phyloP scores from a whole-genome alignment of 1,140 invertebrate species.

The Pteromalus puparum region DNA sequence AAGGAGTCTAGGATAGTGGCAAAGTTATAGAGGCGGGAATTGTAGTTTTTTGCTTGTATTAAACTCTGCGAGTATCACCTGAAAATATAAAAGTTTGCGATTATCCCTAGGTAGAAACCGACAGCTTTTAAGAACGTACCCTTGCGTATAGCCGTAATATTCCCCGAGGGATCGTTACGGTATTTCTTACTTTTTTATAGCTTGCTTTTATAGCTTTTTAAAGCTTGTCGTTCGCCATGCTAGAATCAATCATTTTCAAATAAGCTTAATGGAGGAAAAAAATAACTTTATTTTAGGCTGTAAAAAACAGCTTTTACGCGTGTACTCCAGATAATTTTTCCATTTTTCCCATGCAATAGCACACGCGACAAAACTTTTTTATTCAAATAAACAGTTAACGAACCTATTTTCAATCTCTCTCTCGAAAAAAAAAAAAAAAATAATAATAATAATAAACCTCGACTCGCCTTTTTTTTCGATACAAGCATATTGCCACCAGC shows the following conservation, averaged over 20 bases:
- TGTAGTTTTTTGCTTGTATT: background rate
- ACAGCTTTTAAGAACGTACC: conserved; percentile 10
- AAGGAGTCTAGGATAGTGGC: no score
- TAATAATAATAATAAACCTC: conserved; percentile 4
- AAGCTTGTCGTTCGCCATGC: background rate
- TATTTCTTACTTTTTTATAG: conserved; percentile 32
- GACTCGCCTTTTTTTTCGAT: background rate
- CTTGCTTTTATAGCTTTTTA: conserved; percentile 11
- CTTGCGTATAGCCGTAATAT: conserved; percentile 13
- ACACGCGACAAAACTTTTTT: background rate
- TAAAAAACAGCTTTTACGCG: background rate
- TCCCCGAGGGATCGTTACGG: background rate
- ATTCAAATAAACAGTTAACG: background rate
- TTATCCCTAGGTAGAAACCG: background rate
- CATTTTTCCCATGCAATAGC: background rate
- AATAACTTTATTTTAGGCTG: background rate
- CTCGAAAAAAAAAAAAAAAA: no score
- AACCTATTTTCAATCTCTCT: no score
- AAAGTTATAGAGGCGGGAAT: background rate
- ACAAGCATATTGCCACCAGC: background rate
- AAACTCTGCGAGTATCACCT: background rate
- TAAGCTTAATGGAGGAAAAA: background rate
- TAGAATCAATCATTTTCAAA: conserved; percentile 13
- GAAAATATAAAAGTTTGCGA: background rate
- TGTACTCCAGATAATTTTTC: background rate